Base-by-base conservation (phyloP, 2,797 vertebrate genomes). In the Gastrophryne carolinensis region DNA sequence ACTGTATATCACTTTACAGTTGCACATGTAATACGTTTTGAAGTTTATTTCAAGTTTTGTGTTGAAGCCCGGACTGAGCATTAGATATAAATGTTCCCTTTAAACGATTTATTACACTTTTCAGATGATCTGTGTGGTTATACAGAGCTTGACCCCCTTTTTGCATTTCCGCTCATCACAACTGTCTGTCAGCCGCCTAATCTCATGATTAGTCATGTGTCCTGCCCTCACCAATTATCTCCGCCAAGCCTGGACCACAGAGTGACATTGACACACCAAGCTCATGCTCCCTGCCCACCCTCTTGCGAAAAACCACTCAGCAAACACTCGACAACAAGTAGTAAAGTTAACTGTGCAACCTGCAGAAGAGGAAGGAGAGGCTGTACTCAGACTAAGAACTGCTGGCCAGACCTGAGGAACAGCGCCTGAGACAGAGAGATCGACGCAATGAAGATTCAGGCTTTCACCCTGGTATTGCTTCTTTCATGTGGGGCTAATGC, bases 161-260 rank as follows among this genome's bases (percentile, higher is more conserved):
- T 21, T 10, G n/a, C 35, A 39, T 19, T 17, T 47, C 21, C 35
- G 50, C 58, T 57, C 1, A 56, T 57, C 50, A 21, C 23, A 41
- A n/a, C 58, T 39, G 27, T 26, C 34, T 29, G 29, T 71, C 35
- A 57, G 39, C 62, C 27, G 35, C 27, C 5, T 27, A 26, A 56
- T 71, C 66, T 71, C 60, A 57, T 71, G 67, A 71, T 64, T 58
- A 56, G 67, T 74, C 63, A 66, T 56, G 37, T 64, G 60, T 17
- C 57, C 24, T 56, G 17, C 17, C 17, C n/a, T 27, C 49, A 44
- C 52, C 57, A 39, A 53, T 60, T 30, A 27, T 64, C 35, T 10
- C 41, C 50, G 11, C 9, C 44, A 30, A 30, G 44, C 26, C 13
- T 21, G 15, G 47, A 50, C 65, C 49, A 53, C 37, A 68, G 56